Conservation (phyloP, 2,888 invertebrate species). For the Leptinotarsa tumamoca region DNA sequence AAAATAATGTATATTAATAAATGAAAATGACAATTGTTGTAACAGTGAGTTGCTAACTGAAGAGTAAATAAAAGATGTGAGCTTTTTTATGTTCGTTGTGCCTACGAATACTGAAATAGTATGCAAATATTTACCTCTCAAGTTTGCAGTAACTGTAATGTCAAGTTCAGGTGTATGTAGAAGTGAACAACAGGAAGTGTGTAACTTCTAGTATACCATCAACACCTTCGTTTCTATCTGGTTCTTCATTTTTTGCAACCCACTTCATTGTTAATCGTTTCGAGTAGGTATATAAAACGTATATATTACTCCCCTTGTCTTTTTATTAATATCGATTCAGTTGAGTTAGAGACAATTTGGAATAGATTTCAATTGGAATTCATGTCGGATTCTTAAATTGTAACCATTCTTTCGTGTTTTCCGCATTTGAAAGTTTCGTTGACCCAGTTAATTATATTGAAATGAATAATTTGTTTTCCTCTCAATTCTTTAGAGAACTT, state of each 20-base stretch:
- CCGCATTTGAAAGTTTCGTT: too few species aligned
- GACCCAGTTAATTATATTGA: too few species aligned
- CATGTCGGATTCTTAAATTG: too few species aligned
- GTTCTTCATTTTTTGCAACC: neutral
- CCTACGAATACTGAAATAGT: neutral
- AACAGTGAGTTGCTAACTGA: neutral
- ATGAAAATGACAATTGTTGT: too few species aligned
- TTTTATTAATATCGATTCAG: neutral
- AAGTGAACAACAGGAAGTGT: constrained; percentile 14
- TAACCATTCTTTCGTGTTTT: too few species aligned
- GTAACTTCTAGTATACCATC: neutral
- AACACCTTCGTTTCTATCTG: neutral
- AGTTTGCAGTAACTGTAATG: constrained; percentile 8
- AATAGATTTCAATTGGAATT: too few species aligned
- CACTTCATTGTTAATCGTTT: constrained; percentile 1
- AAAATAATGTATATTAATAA: too few species aligned
- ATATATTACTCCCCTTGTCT: neutral
- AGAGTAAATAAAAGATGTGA: neutral
- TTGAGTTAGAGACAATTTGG: too few species aligned
- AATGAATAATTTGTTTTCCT: too few species aligned
- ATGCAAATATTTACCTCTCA: neutral
- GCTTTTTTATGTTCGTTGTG: too few species aligned
- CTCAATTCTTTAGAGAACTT: neutral
- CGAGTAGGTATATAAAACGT: neutral
- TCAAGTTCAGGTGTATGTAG: constrained; percentile 3